Evolutionary conservation across 2,113 vertebrate genomes (phyloP).

Genomic region (Antigone vipio): DNA sequence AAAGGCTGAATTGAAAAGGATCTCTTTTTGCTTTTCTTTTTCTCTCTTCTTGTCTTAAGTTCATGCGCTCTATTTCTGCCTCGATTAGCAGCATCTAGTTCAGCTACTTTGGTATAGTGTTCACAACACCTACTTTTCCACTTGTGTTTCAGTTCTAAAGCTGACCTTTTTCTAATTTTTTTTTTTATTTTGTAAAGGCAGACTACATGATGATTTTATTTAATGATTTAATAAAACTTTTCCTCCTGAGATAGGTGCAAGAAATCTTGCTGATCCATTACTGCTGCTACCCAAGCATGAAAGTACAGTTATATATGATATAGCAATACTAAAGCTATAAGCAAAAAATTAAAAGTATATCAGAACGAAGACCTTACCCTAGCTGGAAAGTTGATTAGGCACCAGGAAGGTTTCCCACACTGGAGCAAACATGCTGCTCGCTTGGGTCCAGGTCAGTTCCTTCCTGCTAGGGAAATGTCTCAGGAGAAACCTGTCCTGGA

Average conservation of each 20-base stretch:
- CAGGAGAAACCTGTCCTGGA: background rate
- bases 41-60: background rate
- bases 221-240: constrained; percentile 46
- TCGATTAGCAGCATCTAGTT: background rate
- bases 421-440: background rate
- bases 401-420: background rate
- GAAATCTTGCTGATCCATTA: constrained; percentile 17
- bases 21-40: background rate
- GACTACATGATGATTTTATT: background rate
- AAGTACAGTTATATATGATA: constrained; percentile 5
- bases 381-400: background rate
- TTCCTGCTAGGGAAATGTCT: background rate
- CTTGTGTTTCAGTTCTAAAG: constrained; percentile 29
- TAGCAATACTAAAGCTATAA: background rate
- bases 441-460: background rate
- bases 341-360: background rate
- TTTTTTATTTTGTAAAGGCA: background rate
- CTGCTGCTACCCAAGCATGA: constrained; percentile 20
- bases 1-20: constrained; percentile 40
- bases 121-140: background rate
- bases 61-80: background rate
- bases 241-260: constrained; percentile 5
- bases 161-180: background rate
- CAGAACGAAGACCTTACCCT: background rate
- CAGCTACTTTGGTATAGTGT: background rate